phyloP scores from a whole-genome alignment of 35 echinoderm and acorn worm species.

The Heliocidaris tuberculata region DNA sequence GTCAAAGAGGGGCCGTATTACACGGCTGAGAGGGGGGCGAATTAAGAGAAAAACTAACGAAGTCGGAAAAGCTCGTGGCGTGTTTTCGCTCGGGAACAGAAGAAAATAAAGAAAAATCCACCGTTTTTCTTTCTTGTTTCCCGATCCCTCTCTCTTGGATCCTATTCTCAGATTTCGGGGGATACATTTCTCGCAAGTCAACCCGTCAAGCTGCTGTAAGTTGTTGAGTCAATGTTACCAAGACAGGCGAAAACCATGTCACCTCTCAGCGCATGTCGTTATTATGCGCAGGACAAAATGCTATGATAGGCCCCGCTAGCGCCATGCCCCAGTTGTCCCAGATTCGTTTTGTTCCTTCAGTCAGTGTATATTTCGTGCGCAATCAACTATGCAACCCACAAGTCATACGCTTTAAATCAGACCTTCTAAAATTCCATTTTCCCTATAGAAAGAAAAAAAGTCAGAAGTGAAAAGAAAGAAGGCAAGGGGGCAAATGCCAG shows the following conservation, averaged over 20 bases:
- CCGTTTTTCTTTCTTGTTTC: background rate
- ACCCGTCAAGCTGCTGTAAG: constrained; percentile 9
- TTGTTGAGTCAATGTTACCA: background rate
- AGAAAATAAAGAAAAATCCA: background rate
- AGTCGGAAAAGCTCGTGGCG: constrained; percentile 25
- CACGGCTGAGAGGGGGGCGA: background rate
- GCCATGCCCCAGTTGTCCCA: constrained; percentile 2
- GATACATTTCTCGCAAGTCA: constrained; percentile 17
- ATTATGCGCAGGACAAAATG: background rate
- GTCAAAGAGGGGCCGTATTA: background rate
- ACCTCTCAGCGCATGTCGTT: background rate
- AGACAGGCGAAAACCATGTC: background rate
- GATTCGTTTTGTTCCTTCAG: constrained; percentile 11
- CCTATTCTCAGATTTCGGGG: background rate
- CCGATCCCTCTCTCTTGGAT: background rate
- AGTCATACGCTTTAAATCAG: background rate
- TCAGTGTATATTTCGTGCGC: background rate
- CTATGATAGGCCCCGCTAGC: background rate
- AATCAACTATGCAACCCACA: background rate
- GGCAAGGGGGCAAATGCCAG: background rate
- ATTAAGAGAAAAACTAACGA: background rate
- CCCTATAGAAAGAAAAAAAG: background rate
- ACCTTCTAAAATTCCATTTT: background rate
- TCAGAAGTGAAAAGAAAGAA: background rate
- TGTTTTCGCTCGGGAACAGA: background rate